Evolutionary conservation across 2,888 invertebrate species (phyloP), one percentile per base, ranked within the genome.

Genomic region (Branchellion lobata): DNA sequence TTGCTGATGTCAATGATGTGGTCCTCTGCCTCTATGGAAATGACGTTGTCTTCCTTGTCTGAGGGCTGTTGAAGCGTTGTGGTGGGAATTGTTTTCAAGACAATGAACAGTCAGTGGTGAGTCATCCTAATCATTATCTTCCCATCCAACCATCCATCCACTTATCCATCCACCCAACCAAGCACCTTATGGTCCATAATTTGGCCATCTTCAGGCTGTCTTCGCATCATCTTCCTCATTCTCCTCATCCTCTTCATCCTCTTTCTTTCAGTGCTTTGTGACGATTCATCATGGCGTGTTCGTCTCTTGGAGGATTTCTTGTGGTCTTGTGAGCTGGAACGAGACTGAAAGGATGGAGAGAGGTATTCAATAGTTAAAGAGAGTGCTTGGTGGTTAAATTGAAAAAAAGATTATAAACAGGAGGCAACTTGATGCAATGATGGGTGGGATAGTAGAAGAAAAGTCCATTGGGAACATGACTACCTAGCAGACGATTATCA

Each of bases 201-300:
- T 14, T 18, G n/a, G n/a, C n/a, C n/a, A n/a, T n/a, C n/a, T n/a
- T n/a, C 61, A 14, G 61, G 11, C 24, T 57, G 61, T n/a, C 61
- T 57, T 3, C 61, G 21, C 61, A 57, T 57, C 61, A 57, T 57
- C 24, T n/a, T 57, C 24, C 21, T 57, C 61, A 57, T 57, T n/a
- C 61, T 57, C 24, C 24, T 57, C 61, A 57, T 57, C 61, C 61
- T 8, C 61, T 57, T 57, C 61, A 57, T n/a, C 24, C 61, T 57
- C 61, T 57, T 57, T n/a, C 61, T 57, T n/a, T 57, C 61, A 18
- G 24, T 57, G 24, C 61, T 57, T n/a, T 57, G 11, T 57, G 61
- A 57, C 5, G 61, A 57, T 14, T 57, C 61, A 40, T 40, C 40
- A n/a, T 24, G 8, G 21, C 61, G 61, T 57, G 11, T 57, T 18